Conservation (phyloP, 2,888 invertebrate genomes). For the Cyrtodaria siliqua region DNA sequence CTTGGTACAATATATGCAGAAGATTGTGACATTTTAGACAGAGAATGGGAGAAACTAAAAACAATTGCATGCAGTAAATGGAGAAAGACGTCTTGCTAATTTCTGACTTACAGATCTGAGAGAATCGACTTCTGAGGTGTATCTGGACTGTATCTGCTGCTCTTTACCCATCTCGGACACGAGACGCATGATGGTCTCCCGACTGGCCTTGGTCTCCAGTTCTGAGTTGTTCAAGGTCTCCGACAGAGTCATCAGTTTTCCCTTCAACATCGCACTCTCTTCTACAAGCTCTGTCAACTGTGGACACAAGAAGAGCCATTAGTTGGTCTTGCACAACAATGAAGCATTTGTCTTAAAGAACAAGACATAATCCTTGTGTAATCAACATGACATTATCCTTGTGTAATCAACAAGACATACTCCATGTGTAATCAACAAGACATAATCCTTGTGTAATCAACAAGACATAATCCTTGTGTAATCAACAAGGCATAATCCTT, state of each 20-base stretch:
- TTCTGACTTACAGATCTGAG: conserved; percentile 77
- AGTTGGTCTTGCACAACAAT: no score
- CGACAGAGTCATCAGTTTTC: conserved; percentile 82
- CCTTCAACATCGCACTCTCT: conserved; percentile 84
- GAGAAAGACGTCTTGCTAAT: neutral
- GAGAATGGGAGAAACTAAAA: neutral
- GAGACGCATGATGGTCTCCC: conserved; percentile 86
- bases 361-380: no score
- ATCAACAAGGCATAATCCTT: no score
- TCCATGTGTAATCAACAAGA: no score
- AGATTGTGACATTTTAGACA: no score
- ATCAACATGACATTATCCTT: no score
- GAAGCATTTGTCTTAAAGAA: no score
- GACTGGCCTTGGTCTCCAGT: conserved; percentile 84
- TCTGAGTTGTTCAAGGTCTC: conserved; percentile 83
- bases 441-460: no score
- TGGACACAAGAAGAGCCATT: no score
- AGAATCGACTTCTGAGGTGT: conserved; percentile 79
- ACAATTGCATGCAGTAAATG: neutral
- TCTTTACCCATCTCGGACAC: conserved; percentile 80
- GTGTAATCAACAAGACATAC: no score
- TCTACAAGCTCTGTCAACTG: conserved; percentile 82
- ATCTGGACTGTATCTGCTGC: conserved; percentile 78
- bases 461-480: no score
- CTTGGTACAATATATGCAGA: no score